These are phyloP conservation scores for Thymelicus lineola DNA, from an alignment of 2,888 invertebrate species.

Conservation along the genomic window DNA sequence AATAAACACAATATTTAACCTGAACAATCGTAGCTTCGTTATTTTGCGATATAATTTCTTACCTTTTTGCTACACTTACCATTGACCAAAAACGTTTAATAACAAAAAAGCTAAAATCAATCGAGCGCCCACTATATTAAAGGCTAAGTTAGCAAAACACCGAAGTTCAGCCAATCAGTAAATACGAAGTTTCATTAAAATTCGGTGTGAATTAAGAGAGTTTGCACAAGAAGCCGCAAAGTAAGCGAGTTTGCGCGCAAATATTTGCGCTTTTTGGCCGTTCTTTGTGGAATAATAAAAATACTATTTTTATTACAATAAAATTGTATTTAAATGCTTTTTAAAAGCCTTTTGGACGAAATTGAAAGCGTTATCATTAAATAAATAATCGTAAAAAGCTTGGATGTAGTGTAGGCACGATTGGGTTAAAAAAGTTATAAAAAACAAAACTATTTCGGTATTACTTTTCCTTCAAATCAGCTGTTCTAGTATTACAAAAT, in stretches of 20 bases:
- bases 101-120: not conserved
- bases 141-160: not conserved
- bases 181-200: constrained; percentile 23
- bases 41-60: no score
- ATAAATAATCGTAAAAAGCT: no score
- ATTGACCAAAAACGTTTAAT: no score
- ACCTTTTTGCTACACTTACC: no score
- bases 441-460: no score
- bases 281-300: not conserved
- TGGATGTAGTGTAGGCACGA: no score
- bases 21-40: no score
- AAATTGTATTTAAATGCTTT: not conserved
- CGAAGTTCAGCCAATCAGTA: constrained; percentile 18
- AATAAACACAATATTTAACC: no score
- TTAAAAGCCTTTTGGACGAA: not conserved
- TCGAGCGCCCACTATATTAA: not conserved
- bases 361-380: no score
- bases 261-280: constrained; percentile 23
- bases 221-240: constrained; percentile 15
- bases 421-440: no score
- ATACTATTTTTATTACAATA: constrained; percentile 6
- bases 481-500: no score
- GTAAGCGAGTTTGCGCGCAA: constrained; percentile 10
- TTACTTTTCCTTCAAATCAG: no score
- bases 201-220: constrained; percentile 27